A percentile compares a stretch with the other conserved stretches of the same genome.
Evolutionary conservation across 23 tunicate genomes (phyloP).

Genomic region (Ascidia mentula): DNA sequence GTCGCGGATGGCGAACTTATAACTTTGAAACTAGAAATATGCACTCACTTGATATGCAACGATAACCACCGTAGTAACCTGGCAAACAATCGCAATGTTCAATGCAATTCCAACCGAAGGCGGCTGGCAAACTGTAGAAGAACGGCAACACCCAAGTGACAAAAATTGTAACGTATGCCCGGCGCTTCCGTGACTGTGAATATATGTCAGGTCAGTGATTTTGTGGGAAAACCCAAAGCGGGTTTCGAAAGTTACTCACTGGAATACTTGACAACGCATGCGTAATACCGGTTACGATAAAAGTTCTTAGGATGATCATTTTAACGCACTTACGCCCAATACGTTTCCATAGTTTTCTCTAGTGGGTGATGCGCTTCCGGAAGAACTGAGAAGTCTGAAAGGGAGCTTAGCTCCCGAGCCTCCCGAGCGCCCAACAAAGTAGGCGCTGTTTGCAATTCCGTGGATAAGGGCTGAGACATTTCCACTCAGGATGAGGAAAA

Average conservation of each 20-base stretch:
- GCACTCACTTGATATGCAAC: constrained; percentile 35
- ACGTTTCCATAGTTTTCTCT: not conserved
- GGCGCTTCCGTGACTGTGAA: constrained; percentile 7
- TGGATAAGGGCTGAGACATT: constrained; percentile 57
- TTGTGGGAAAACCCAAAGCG: too few relatives aligned
- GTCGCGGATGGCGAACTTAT: too few relatives aligned
- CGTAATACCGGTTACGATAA: too few relatives aligned
- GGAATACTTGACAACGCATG: too few relatives aligned
- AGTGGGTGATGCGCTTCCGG: not conserved
- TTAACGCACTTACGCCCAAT: not conserved
- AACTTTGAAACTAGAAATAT: too few relatives aligned
- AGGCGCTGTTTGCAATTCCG: constrained; percentile 60
- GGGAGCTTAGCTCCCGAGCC: constrained; percentile 17
- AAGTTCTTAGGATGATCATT: too few relatives aligned
- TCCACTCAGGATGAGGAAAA: constrained; percentile 45
- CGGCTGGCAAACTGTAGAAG: constrained; percentile 18
- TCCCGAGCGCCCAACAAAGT: constrained; percentile 60
- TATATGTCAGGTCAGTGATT: too few relatives aligned
- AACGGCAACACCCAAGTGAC: constrained; percentile 30
- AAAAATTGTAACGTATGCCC: constrained; percentile 11
- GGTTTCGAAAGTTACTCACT: too few relatives aligned
- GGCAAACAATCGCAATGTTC: constrained; percentile 41
- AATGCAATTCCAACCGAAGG: constrained; percentile 16
- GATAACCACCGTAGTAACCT: constrained; percentile 26
- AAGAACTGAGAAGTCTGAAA: not conserved